These are phyloP conservation scores for Drosophila demipolita DNA, from an alignment of 2,888 invertebrate species.

Conservation along the genomic window DNA sequence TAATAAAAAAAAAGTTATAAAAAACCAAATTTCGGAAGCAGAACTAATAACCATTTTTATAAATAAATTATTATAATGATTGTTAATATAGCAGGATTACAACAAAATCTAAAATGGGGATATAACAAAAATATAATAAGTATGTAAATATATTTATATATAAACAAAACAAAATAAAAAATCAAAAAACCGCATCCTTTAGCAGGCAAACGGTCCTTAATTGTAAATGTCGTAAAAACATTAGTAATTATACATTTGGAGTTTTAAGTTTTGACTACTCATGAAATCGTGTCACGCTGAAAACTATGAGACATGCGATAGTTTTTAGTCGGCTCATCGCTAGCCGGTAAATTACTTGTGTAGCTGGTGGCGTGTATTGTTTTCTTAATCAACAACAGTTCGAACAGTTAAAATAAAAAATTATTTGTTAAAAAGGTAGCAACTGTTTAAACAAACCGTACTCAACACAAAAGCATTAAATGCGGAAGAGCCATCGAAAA, in stretches of 20 bases:
- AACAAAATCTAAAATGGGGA: no score
- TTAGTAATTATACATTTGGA: background rate
- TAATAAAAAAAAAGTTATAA: background rate
- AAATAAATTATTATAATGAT: background rate
- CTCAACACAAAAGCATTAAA: background rate
- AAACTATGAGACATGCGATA: constrained; percentile 16
- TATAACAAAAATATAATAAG: no score
- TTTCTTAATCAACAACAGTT: constrained; percentile 35
- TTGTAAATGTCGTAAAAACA: background rate
- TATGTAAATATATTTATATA: no score
- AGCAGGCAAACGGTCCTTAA: background rate
- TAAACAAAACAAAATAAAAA: no score
- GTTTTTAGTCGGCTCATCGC: constrained; percentile 35
- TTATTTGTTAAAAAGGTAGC: constrained; percentile 35
- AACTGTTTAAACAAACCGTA: constrained; percentile 23
- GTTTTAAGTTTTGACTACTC: background rate
- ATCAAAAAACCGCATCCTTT: background rate
- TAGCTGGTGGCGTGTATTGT: constrained; percentile 22
- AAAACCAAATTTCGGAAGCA: no score
- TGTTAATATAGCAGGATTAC: background rate
- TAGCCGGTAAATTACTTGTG: constrained; percentile 42
- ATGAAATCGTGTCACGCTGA: background rate
- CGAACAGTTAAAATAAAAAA: constrained; percentile 8
- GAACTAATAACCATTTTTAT: background rate
- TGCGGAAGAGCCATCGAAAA: constrained; percentile 17